phyloP scores from a whole-genome alignment of 2,888 invertebrate genomes.

The Andrena hattorfiana region DNA sequence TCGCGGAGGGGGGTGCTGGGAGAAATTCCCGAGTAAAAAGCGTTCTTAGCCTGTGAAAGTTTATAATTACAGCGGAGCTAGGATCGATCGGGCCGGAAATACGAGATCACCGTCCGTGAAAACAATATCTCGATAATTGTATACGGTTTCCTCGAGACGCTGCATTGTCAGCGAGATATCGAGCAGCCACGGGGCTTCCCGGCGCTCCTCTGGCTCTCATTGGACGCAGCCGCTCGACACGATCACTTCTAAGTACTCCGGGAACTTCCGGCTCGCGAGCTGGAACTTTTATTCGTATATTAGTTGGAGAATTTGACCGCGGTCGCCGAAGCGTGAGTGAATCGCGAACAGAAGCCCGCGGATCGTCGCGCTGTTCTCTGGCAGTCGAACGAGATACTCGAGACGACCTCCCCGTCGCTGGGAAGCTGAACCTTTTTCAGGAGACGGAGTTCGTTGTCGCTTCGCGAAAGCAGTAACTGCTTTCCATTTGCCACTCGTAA shows the following conservation, averaged over 20 bases:
- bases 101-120: slow-evolving; percentile 50
- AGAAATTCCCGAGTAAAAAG: slow-evolving; percentile 13
- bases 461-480: background rate
- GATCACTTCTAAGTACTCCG: slow-evolving; percentile 75
- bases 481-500: background rate
- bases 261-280: slow-evolving; percentile 72
- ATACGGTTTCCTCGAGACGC: slow-evolving; percentile 62
- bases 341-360: background rate
- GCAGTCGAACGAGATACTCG: background rate
- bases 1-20: background rate
- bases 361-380: background rate
- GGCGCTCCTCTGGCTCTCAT: slow-evolving; percentile 27
- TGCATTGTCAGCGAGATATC: slow-evolving; percentile 41
- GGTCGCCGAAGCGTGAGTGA: slow-evolving; percentile 4
- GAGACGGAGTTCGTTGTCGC: background rate
- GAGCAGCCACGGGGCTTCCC: slow-evolving; percentile 63
- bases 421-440: background rate
- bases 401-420: background rate
- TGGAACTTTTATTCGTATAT: slow-evolving; percentile 63
- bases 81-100: slow-evolving; percentile 48
- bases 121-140: slow-evolving; percentile 68
- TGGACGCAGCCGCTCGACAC: slow-evolving; percentile 41
- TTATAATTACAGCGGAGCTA: slow-evolving; percentile 56
- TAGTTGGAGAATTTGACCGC: slow-evolving; percentile 9
- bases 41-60: slow-evolving; percentile 32